Conservation (phyloP, 2,888 invertebrate species). For the Drosophila prolongata region DNA sequence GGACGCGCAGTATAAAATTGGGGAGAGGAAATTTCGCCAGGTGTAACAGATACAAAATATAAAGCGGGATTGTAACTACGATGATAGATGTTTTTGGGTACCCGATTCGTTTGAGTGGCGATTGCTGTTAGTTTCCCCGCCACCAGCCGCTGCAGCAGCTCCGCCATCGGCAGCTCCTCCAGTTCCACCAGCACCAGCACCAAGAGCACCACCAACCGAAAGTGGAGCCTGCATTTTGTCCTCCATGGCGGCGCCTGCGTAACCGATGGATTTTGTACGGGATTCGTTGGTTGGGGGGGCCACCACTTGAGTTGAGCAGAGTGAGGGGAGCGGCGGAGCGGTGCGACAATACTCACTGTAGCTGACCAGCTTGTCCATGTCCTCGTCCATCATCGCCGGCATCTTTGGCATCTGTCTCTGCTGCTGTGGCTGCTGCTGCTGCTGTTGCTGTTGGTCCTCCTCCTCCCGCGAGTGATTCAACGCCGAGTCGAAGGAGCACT, state of each 20-base stretch:
- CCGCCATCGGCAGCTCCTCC: neutral
- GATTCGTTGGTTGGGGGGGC: constrained; percentile 11
- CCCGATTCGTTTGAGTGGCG: constrained; percentile 85
- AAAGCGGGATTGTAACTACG: constrained; percentile 1
- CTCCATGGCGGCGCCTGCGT: constrained; percentile 4
- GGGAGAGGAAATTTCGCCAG: neutral
- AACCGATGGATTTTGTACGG: constrained; percentile 13
- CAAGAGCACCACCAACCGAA: neutral
- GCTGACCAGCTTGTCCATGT: constrained; percentile 76
- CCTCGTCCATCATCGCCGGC: constrained; percentile 68
- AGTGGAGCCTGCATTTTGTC: constrained; percentile 7
- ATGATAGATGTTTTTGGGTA: constrained; percentile 52
- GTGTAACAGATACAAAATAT: neutral
- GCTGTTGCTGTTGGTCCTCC: constrained; percentile 85
- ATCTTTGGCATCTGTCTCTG: constrained; percentile 43
- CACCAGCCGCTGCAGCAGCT: constrained; percentile 27
- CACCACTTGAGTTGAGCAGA: constrained; percentile 30
- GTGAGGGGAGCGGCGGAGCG: constrained; percentile 3
- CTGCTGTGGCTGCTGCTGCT: constrained; percentile 43
- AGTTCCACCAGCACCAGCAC: neutral
- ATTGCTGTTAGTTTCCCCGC: constrained; percentile 75
- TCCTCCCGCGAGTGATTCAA: constrained; percentile 94
- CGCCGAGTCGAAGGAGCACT: constrained; percentile 93
- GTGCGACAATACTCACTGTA: constrained; percentile 79
- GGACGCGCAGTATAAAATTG: no score